Evolutionary conservation across 2,797 vertebrate species (phyloP).

Genomic region (Pelobates cultripes): DNA sequence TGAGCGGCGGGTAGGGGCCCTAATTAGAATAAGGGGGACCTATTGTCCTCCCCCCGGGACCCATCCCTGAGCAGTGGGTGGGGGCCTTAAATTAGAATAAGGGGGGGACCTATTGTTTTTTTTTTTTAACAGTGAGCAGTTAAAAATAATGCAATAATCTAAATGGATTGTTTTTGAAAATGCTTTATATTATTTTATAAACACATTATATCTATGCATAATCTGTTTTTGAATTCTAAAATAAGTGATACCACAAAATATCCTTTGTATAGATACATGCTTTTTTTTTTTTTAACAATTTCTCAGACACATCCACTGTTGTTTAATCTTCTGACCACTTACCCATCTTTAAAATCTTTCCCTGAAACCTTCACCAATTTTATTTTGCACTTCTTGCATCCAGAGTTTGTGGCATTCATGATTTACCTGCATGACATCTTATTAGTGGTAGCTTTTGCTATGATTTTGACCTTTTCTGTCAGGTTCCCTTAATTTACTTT

Average conservation of each 20-base stretch:
- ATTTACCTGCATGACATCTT: constrained; percentile 61
- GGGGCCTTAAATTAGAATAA: too few relatives aligned
- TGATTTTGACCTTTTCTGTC: constrained; percentile 59
- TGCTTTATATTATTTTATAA: background rate
- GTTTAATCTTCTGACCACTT: constrained; percentile 11
- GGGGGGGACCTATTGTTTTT: too few relatives aligned
- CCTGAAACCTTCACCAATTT: constrained; percentile 18
- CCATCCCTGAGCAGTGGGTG: too few relatives aligned
- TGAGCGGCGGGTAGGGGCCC: too few relatives aligned
- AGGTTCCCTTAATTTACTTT: constrained; percentile 60
- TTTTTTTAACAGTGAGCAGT: too few relatives aligned
- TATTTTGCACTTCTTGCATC: constrained; percentile 34
- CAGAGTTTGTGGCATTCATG: constrained; percentile 41
- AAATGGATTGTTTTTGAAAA: too few relatives aligned
- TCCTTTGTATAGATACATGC: background rate
- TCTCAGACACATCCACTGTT: constrained; percentile 27
- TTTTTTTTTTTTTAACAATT: background rate
- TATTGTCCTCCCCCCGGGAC: too few relatives aligned
- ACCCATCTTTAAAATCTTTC: constrained; percentile 31
- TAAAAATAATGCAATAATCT: too few relatives aligned
- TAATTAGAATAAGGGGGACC: too few relatives aligned
- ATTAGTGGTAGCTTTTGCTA: constrained; percentile 57
- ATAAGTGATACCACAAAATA: background rate
- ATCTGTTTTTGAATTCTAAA: background rate
- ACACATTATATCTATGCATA: background rate